Evolutionary conservation across 1,140 invertebrate species (phyloP), one percentile per base, ranked within the genome.

Genomic region (Homarus americanus): DNA sequence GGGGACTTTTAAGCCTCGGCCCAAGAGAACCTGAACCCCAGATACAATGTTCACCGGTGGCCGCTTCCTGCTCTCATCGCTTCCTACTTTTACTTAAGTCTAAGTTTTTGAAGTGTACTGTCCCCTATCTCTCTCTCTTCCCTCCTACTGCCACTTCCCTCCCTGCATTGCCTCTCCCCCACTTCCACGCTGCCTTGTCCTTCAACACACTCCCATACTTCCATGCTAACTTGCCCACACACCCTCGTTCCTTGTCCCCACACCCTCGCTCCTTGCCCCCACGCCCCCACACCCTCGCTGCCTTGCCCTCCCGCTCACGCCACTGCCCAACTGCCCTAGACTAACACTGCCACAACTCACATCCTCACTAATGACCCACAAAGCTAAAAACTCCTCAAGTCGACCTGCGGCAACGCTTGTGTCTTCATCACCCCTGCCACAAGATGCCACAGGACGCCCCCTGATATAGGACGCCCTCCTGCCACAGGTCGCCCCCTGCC

Each of bases 361-460:
- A 69, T 69, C 63, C 63, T 24, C 63, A 69, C 63, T 69, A 69
- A 69, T 69, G 63, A 69, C 63, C 63, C n/a, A 69, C 7, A 69
- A 69, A 44, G 73, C 73, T 76, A 76, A 76, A 76, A 40, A 38
- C 73, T 40, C n/a, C 28, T 28, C 63, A 0, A 4, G 1, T 69
- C 28, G 3, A 69, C 28, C 63, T 28, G n/a, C n/a, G n/a, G n/a
- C n/a, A n/a, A n/a, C n/a, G n/a, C n/a, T n/a, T n/a, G n/a, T n/a
- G n/a, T 69, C 63, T 28, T 69, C 63, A 7, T 28, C 7, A 32
- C n/a, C n/a, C 63, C n/a, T 10, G 28, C 63, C 20, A 17, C 44
- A 49, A 15, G n/a, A n/a, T n/a, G n/a, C n/a, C n/a, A n/a, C n/a
- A n/a, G 44, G 44, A 7, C 44, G 44, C 44, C 58, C 20, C 20